phyloP scores from a whole-genome alignment of 2,888 invertebrate species.

The Agrotis exclamationis region DNA sequence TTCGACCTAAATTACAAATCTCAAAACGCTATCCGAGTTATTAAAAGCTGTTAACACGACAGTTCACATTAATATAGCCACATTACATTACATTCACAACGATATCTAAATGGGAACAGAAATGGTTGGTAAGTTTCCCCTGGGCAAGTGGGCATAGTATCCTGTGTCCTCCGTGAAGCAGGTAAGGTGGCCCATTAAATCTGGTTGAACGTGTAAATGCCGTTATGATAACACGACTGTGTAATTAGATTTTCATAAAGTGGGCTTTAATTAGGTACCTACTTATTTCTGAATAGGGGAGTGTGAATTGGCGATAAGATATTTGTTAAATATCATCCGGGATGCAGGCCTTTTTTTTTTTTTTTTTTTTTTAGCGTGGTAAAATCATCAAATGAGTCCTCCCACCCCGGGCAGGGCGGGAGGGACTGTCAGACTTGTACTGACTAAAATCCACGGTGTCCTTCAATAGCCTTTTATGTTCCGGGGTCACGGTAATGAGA shows the following conservation, averaged over 20 bases:
- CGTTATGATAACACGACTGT: slow-evolving; percentile 55
- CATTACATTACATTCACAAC: slow-evolving; percentile 68
- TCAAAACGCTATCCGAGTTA: slow-evolving; percentile 5
- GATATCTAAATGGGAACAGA: slow-evolving; percentile 74
- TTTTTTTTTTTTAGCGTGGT: no score
- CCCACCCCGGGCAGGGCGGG: no score
- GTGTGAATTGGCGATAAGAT: slow-evolving; percentile 9
- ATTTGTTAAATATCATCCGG: slow-evolving; percentile 13
- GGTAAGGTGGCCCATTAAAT: slow-evolving; percentile 66
- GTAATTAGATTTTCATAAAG: slow-evolving; percentile 57
- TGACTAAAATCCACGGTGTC: no score
- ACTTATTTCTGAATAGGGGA: slow-evolving; percentile 10
- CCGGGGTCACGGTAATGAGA: no score
- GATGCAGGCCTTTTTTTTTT: no score
- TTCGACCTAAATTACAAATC: background rate
- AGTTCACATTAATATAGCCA: slow-evolving; percentile 33
- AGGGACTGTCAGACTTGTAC: no score
- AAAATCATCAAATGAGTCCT: no score
- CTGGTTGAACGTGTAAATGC: slow-evolving; percentile 61
- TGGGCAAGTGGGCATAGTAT: slow-evolving; percentile 72
- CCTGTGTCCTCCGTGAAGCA: slow-evolving; percentile 70
- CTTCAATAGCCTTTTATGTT: no score
- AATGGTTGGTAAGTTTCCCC: slow-evolving; percentile 72
- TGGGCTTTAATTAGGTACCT: slow-evolving; percentile 46
- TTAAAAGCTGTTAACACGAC: slow-evolving; percentile 25